A percentile compares a stretch with the other conserved stretches of the same genome.
Evolutionary conservation across 2,888 invertebrate genomes (phyloP).

Genomic region (Orthosia gothica): DNA sequence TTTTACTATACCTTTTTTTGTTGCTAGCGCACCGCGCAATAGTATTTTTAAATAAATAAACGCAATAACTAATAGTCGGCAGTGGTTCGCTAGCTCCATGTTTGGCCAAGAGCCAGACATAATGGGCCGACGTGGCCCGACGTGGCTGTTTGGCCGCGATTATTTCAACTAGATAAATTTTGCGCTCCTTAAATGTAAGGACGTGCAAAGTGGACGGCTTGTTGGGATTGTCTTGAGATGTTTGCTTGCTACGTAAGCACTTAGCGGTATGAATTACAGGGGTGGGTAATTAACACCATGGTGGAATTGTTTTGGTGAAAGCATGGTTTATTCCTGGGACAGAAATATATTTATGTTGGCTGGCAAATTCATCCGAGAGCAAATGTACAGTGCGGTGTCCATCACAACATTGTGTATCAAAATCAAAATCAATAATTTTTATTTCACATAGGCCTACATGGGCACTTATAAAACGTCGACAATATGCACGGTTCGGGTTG

Average conservation of each 20-base stretch:
- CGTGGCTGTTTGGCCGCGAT: conserved; percentile 81
- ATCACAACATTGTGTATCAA: no score
- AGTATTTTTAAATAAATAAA: conserved; percentile 67
- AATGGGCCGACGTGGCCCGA: conserved; percentile 79
- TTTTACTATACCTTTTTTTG: conserved; percentile 30
- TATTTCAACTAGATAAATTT: conserved; percentile 88
- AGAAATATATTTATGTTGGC: background rate
- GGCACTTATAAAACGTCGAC: no score
- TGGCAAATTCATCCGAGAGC: background rate
- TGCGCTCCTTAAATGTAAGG: conserved; percentile 84
- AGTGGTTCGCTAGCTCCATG: conserved; percentile 71
- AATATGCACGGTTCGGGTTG: no score
- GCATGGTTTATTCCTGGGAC: background rate
- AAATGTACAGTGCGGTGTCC: background rate
- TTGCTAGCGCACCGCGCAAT: conserved; percentile 44
- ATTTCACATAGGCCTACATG: no score
- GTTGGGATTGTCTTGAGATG: conserved; percentile 60
- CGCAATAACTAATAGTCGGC: conserved; percentile 72
- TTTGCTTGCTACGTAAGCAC: conserved; percentile 41
- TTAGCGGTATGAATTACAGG: conserved; percentile 41
- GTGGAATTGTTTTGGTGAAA: conserved; percentile 5
- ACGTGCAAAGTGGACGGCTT: conserved; percentile 78
- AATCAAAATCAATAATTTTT: no score
- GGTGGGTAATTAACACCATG: conserved; percentile 38
- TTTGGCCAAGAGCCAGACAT: conserved; percentile 84